Evolutionary conservation across 2,113 vertebrate genomes (phyloP), one percentile per base, ranked within the genome.

Genomic region (Monopterus albus): DNA sequence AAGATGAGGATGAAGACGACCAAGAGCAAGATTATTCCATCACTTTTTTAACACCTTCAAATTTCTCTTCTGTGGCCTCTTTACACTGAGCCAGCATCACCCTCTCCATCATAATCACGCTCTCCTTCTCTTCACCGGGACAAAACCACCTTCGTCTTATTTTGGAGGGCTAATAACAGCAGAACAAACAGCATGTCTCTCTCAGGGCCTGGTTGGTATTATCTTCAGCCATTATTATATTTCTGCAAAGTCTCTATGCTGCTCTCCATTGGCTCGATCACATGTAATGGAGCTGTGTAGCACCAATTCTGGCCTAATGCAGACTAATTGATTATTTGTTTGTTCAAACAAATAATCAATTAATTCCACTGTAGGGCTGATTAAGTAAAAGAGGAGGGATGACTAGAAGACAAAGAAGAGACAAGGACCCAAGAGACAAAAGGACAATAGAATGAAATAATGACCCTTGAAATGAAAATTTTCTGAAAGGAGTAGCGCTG

Each of bases 241-340:
- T 85, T 77, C 63, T 64, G 64, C 31, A 9, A 82, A 79, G 77
- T 84, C 74, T 71, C n/a, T 0, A 45, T 78, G 80, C 18, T 72
- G 49, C 60, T 80, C 74, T 81, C 10, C 6, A 1, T 66, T 68
- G 52, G 58, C 65, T 57, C 29, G 15, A 20, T 14, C 35, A 13
- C 29, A 20, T 49, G 63, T 69, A 80, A 84, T 60, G 17, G 67
- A 81, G 71, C 56, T 50, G 60, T 49, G 25, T 21, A 63, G 56
- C 36, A 49, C 51, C 42, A 50, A 43, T 50, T 26, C 33, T 45
- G 14, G 47, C 3, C 62, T 39, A 21, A 31, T 40, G 65, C 61
- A 75, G 79, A 92, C 84, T 75, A 81, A 90, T 75, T 83, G 74
- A 51, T 75, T 57, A 62, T 88, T 79, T 87, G 59, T 79, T 84